These are phyloP conservation scores for Pteropus alecto DNA, from an alignment of 2,113 vertebrate species.

Conservation along the genomic window DNA sequence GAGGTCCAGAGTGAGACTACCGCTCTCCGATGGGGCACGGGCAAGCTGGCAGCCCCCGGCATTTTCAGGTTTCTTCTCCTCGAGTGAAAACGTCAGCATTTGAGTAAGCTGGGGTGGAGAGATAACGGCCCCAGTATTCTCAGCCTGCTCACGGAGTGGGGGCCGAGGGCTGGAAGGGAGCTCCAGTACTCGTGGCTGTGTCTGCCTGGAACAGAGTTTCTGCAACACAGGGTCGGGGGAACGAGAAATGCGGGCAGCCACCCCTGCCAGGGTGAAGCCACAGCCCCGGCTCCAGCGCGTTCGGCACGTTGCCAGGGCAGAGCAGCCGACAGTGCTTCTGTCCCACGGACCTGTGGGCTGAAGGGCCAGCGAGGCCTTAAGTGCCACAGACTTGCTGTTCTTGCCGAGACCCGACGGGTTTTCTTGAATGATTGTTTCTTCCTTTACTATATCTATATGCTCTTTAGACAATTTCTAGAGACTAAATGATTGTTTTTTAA, in stretches of 20 bases:
- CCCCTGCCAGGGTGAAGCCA: neutral
- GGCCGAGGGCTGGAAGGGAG: neutral
- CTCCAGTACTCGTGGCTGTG: neutral
- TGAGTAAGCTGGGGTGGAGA: neutral
- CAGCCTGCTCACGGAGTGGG: neutral
- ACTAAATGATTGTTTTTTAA: neutral
- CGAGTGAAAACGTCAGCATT: neutral
- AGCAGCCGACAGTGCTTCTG: neutral
- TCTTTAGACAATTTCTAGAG: neutral
- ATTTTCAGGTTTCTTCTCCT: neutral
- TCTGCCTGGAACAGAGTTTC: neutral
- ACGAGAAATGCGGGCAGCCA: neutral
- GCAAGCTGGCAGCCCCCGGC: neutral
- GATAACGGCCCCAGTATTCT: neutral
- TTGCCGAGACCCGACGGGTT: neutral
- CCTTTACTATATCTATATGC: neutral
- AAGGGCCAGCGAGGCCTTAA: neutral
- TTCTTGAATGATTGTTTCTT: slow-evolving; percentile 1
- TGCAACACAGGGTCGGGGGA: neutral
- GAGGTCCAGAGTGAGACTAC: neutral
- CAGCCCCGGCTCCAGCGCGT: neutral
- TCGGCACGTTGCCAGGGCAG: neutral
- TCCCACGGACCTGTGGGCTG: neutral
- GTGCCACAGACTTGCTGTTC: neutral
- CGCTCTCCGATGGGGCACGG: neutral